phyloP scores from a whole-genome alignment of 2,888 invertebrate genomes.

The Leptopilina myrica region DNA sequence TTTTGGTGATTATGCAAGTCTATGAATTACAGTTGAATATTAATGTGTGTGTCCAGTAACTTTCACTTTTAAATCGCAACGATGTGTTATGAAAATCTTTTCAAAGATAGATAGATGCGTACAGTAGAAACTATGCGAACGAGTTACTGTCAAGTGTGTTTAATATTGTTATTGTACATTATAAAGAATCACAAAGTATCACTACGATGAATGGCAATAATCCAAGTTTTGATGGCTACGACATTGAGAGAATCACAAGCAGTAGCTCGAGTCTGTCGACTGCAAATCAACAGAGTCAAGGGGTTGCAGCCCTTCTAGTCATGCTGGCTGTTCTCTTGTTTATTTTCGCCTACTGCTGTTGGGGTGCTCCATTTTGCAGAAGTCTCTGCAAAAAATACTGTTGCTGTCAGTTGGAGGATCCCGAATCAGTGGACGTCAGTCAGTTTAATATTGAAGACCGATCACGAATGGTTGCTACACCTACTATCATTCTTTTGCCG shows the following conservation, averaged over 20 bases:
- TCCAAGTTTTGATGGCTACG: conserved; percentile 8
- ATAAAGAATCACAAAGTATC: background rate
- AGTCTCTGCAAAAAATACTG: conserved; percentile 77
- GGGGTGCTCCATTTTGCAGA: conserved; percentile 80
- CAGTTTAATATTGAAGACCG: conserved; percentile 66
- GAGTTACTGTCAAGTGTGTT: background rate
- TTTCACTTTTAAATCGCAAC: no score
- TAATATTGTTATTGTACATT: background rate
- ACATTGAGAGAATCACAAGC: conserved; percentile 60
- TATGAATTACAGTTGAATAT: no score
- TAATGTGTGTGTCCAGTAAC: no score
- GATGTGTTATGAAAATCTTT: no score
- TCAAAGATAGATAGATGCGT: no score
- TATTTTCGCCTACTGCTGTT: conserved; percentile 80
- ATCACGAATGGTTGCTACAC: conserved; percentile 76
- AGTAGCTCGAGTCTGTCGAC: conserved; percentile 69
- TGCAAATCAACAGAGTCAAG: conserved; percentile 74
- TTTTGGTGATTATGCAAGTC: no score
- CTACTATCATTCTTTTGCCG: conserved; percentile 79
- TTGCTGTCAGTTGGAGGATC: conserved; percentile 77
- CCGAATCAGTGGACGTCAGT: conserved; percentile 68
- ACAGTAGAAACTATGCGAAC: no score
- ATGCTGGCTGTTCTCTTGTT: conserved; percentile 80
- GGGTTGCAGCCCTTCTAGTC: conserved; percentile 78
- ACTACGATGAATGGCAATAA: background rate